Base-by-base conservation (phyloP, 2,888 invertebrate genomes). In the Coenonympha arcania region DNA sequence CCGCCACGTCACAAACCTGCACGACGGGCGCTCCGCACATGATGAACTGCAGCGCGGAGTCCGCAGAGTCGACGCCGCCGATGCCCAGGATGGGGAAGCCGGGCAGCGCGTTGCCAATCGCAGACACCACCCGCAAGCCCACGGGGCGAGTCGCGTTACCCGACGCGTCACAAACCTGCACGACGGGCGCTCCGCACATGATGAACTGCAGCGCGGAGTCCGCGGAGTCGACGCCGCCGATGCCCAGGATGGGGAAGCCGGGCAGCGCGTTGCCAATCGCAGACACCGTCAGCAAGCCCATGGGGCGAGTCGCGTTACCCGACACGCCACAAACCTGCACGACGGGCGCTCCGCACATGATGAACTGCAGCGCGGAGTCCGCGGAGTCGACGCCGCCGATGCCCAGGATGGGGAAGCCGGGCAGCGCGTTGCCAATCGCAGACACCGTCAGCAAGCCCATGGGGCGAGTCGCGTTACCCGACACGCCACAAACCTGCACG, bases 361-460 rank as follows among this genome's bases (percentile, higher is more conserved):
- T 83, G 73, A 96, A 99, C 82, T 99, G 98, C 9, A 98, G 75
- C 0, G 96, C 95, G 0, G 93, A 92, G 56, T 99, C 98, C 0
- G 99, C 99, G 0, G 97, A 96, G 81, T 99, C 99, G 15, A 99
- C 93, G 0, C 99, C 99, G 4, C 99, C 99, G 48, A 97, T 96
- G 18, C 98, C 99, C 55, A 99, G 88, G 50, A 99, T 95, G 0
- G 97, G 94, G 76, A 95, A 97, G 1, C 91, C 94, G 0, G 96
- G 96, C 24, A 98, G 65, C 39, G 90, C 90, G 52, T 90, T 91
- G 1, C 92, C 94, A 56, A 99, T 94, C 0, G 95, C 91, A 0
- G 98, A 95, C 5, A 99, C 94, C 0, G 98, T 98, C 52, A 92
- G 89, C 13, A 99, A 80, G 0, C 96, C 99, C 76, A 98, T 93